Evolutionary conservation across 92 coral and sea anemone genomes (phyloP).

Genomic region (Porites cylindrica): DNA sequence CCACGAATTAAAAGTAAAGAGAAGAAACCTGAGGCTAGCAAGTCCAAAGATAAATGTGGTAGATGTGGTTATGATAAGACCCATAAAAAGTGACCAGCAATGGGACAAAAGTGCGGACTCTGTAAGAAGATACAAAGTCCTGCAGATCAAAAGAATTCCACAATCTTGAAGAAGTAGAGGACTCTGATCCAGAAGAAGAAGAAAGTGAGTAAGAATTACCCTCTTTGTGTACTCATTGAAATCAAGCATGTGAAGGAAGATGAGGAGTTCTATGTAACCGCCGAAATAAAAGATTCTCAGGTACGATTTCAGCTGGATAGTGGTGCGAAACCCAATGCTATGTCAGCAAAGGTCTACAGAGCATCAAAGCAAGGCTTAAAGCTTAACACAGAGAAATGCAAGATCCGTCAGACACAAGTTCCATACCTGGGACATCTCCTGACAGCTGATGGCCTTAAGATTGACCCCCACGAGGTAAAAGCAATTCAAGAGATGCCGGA

Average conservation of each 20-base stretch:
- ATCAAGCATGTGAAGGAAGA: not conserved
- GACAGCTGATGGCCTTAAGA: slow-evolving; percentile 29
- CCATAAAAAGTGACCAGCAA: slow-evolving; percentile 46
- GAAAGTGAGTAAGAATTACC: not conserved
- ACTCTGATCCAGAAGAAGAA: slow-evolving; percentile 1
- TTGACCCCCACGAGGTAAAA: slow-evolving; percentile 32
- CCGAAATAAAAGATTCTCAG: not conserved
- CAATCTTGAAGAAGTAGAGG: slow-evolving; percentile 6
- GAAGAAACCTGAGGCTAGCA: not conserved
- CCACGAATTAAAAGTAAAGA: not conserved
- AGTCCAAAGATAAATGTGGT: slow-evolving; percentile 22
- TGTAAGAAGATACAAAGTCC: slow-evolving; percentile 26
- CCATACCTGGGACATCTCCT: slow-evolving; percentile 45
- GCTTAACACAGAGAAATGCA: slow-evolving; percentile 20
- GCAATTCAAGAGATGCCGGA: slow-evolving; percentile 32
- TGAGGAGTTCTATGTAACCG: not conserved
- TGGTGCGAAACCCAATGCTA: slow-evolving; percentile 36
- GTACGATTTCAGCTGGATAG: slow-evolving; percentile 23
- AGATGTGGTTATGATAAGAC: slow-evolving; percentile 33
- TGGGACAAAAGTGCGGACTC: slow-evolving; percentile 39
- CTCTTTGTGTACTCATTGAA: not conserved
- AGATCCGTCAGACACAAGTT: slow-evolving; percentile 11
- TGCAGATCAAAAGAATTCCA: slow-evolving; percentile 25
- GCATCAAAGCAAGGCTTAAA: slow-evolving; percentile 16
- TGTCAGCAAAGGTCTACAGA: slow-evolving; percentile 25